Conservation (phyloP, 1,140 invertebrate genomes). For the Ganaspis sp. region DNA sequence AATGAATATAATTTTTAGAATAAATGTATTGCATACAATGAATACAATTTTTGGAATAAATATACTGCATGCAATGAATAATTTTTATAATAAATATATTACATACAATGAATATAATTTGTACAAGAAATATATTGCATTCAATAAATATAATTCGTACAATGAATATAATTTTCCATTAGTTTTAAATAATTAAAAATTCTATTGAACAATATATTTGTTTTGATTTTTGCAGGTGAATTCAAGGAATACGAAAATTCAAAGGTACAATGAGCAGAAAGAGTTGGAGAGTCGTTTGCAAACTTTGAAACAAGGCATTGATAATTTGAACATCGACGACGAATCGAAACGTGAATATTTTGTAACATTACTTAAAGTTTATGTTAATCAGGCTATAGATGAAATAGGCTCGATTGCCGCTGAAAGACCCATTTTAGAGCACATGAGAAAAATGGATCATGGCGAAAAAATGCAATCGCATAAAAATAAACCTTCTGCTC, state of each 20-base stretch:
- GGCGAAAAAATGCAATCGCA: conserved; percentile 56
- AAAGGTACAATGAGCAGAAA: conserved; percentile 87
- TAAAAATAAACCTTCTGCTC: conserved; percentile 67
- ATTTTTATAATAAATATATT: no score
- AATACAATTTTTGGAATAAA: no score
- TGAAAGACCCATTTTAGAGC: conserved; percentile 85
- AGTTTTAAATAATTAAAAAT: conserved; percentile 32
- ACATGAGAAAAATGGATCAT: conserved; percentile 77
- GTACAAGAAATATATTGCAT: no score
- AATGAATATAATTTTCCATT: no score
- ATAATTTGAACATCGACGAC: conserved; percentile 84
- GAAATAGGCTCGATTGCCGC: conserved; percentile 85
- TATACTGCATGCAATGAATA: no score
- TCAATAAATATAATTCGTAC: no score
- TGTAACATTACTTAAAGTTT: conserved; percentile 85
- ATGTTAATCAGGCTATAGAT: conserved; percentile 85
- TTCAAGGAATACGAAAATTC: conserved; percentile 85
- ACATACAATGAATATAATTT: no score
- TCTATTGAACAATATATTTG: not conserved
- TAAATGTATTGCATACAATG: no score
- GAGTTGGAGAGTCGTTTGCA: conserved; percentile 84
- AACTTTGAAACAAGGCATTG: conserved; percentile 80
- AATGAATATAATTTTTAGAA: no score
- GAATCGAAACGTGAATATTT: conserved; percentile 90
- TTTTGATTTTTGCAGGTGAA: conserved; percentile 67